phyloP scores from a whole-genome alignment of 1,140 invertebrate genomes.

The Diabrotica virgifera region DNA sequence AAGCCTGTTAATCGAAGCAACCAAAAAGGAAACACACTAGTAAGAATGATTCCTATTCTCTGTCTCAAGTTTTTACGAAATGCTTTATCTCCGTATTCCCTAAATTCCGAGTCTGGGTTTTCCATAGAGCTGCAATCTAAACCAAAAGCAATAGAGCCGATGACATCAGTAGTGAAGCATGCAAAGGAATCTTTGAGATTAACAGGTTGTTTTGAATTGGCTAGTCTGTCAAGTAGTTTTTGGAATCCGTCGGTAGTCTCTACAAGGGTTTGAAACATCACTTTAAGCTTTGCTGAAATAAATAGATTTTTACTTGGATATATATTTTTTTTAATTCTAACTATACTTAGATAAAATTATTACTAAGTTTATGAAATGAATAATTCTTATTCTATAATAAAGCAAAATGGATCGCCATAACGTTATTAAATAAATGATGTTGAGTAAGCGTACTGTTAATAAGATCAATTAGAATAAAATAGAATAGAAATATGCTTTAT shows the following conservation, averaged over 20 bases:
- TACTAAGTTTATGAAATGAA: too few species aligned
- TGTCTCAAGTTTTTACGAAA: not conserved
- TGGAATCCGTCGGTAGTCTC: slow-evolving; percentile 17
- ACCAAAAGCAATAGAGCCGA: slow-evolving; percentile 47
- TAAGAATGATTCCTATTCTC: not conserved
- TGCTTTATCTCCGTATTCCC: slow-evolving; percentile 4
- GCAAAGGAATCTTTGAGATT: slow-evolving; percentile 24
- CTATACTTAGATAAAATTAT: too few species aligned
- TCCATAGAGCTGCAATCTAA: slow-evolving; percentile 49
- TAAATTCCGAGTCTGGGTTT: slow-evolving; percentile 44
- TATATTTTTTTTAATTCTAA: too few species aligned
- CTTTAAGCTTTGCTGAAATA: slow-evolving; percentile 23
- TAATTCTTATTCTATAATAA: too few species aligned
- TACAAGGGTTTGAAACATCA: slow-evolving; percentile 28
- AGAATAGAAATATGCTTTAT: too few species aligned
- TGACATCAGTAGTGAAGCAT: slow-evolving; percentile 19
- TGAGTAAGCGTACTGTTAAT: too few species aligned
- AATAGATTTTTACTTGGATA: too few species aligned
- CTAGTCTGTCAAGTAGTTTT: slow-evolving; percentile 11
- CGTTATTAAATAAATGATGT: too few species aligned
- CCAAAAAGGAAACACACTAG: not conserved
- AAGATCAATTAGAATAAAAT: too few species aligned
- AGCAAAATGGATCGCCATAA: too few species aligned
- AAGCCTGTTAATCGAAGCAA: not conserved
- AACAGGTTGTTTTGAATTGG: slow-evolving; percentile 4